These are phyloP conservation scores for Gallinago undulata DNA, from an alignment of 2,113 vertebrate genomes.

Conservation along the genomic window DNA sequence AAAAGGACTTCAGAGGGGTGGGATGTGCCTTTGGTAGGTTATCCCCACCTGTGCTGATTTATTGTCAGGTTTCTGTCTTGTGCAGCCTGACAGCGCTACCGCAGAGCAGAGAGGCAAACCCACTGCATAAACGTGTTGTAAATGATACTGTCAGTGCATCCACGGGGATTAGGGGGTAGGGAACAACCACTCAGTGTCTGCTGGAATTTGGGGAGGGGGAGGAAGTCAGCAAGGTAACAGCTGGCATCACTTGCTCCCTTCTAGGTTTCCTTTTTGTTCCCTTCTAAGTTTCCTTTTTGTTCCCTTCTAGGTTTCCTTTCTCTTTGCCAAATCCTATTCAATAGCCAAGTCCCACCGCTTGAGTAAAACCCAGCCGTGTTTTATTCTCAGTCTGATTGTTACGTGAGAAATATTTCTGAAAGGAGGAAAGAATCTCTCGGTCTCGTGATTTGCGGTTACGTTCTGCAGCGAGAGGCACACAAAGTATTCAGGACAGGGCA, in stretches of 20 bases:
- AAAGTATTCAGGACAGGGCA: not conserved
- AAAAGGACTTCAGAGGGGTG: not conserved
- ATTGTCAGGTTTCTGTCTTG: not conserved
- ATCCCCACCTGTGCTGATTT: not conserved
- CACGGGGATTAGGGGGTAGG: not conserved
- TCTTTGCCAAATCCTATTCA: not conserved
- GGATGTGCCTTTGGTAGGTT: not conserved
- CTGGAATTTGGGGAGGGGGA: not conserved
- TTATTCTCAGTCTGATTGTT: conserved; percentile 8
- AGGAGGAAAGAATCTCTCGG: not conserved
- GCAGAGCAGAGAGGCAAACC: not conserved
- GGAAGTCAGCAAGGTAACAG: not conserved
- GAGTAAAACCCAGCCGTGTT: not conserved
- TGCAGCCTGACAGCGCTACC: not conserved
- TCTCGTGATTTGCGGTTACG: not conserved
- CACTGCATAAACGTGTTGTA: not conserved
- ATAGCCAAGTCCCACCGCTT: not conserved
- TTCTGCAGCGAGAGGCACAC: not conserved
- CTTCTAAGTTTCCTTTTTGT: not conserved
- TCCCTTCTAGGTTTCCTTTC: conserved; percentile 20
- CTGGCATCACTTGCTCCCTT: conserved; percentile 6
- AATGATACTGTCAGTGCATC: not conserved
- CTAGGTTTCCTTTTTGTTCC: not conserved
- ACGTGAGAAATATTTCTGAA: not conserved
- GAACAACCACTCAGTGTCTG: not conserved